Base-by-base conservation (phyloP, 2,113 vertebrate genomes). In the Microcebus lehilahytsara region DNA sequence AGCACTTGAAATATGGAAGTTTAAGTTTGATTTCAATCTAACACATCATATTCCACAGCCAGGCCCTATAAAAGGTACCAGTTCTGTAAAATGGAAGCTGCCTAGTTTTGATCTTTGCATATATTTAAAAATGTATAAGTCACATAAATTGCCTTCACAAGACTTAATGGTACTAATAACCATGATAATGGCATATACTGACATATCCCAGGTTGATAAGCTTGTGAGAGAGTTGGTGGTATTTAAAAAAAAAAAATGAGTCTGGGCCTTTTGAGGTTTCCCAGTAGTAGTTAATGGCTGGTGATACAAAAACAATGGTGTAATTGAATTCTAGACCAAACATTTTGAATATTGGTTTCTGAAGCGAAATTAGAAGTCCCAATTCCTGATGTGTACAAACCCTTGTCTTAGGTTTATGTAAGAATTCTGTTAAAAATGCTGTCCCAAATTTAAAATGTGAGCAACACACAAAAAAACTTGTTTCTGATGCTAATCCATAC, bases 1-100 rank as follows among this genome's bases (percentile, higher is more conserved):
- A 96, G 94, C 94, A 98, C 97, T 98, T 98, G 97, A 98, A 98
- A 96, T 93, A 51, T 14, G 96, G 88, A 66, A 92, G 85, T 46
- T 96, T 79, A 90, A 91, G 64, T 69, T 97, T 93, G 85, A 96
- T 97, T 98, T 97, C 66, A 64, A 25, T 79, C 67, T 95, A 96
- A 91, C 0, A 93, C 72, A 30, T 88, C 27, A 22, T 46, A 93
- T 81, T 58, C 87, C 88, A 34, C 4, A 71, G 34, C 60, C n/a
- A 60, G 60, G 62, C 67, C 89, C n/a, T 74, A 77, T 86, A n/a
- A 95, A 91, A 92, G 53, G 56, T 93, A 51, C 87, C 87, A 46
- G 30, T 27, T 62, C 64, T 9, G 6, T n/a, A 78, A 96, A 97
- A 80, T 67, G 92, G 51, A 90, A 97, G 95, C 72, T 81, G 60